These are phyloP conservation scores for Odocoileus hemionus DNA, from an alignment of 2,113 vertebrate genomes.

Conservation along the genomic window DNA sequence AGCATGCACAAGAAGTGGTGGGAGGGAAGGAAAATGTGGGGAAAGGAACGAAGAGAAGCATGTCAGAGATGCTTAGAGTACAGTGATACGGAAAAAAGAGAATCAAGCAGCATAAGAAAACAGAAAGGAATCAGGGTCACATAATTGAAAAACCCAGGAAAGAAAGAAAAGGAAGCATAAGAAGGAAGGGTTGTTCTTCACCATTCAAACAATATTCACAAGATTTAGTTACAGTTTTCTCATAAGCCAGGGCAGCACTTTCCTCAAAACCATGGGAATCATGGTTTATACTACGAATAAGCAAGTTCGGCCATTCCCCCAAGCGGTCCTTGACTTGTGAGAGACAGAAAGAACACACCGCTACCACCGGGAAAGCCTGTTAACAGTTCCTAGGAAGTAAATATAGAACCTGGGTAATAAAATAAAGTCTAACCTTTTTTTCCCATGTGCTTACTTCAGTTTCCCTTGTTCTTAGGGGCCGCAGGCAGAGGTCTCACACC, in stretches of 20 bases:
- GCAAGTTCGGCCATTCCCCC: neutral
- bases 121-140: neutral
- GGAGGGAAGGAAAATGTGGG: neutral
- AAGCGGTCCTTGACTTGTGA: neutral
- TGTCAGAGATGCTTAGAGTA: neutral
- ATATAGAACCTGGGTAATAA: neutral
- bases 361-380: neutral
- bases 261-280: neutral
- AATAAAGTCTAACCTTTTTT: neutral
- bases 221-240: neutral
- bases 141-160: neutral
- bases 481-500: neutral
- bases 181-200: neutral
- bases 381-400: neutral
- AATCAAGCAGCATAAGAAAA: neutral
- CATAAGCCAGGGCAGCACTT: neutral
- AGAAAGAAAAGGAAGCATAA: neutral
- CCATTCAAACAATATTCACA: neutral
- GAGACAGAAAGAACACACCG: neutral
- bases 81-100: neutral
- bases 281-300: neutral
- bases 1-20: neutral
- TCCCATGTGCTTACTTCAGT: neutral
- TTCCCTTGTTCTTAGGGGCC: neutral
- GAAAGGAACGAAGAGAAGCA: neutral